Base-by-base conservation (phyloP, 2,797 vertebrate species). In the Acridotheres tristis region DNA sequence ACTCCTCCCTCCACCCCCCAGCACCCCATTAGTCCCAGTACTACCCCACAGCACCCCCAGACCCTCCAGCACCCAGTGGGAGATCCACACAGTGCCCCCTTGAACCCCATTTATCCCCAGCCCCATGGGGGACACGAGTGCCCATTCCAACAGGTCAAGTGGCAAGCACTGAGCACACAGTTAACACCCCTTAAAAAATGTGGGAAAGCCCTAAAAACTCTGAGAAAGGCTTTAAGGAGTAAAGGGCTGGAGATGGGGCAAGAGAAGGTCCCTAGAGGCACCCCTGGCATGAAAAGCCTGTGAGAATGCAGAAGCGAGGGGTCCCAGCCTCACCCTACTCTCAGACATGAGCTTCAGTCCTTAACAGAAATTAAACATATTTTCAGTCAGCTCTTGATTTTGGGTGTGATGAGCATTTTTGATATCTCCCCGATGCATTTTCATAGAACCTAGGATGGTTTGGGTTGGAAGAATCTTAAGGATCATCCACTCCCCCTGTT, bases 51-150 rank as follows among this genome's bases (percentile, higher is more conserved):
- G 4, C 4, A 12, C 12, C 25, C 30, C 21, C 32, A 32, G 38
- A 18, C 32, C 22, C 30, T 42, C 59, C 68, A 55, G 16, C 23
- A 50, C 26, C 21, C 3, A 1, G 38, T 26, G 5, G 14, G 4
- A 58, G 26, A 30, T 34, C 32, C 50, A 29, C 4, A 38, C 25
- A 19, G 34, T 32, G 40, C 17, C n/a, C 23, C 29, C 20, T 34
- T 10, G 7, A 36, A 40, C 32, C 65, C 23, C 55, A 17, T 34
- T 42, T n/a, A 25, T 36, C 43, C 62, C 38, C 53, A 74, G 27
- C 19, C 47, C 71, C 18, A 0, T 0, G 12, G 8, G 32, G 45
- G 32, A 57, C 20, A 11, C 0, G 0, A 53, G 6, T 59, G 19
- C 34, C 29, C 4, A 1, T 67, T 85, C n/a, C 68, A 13, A 2